Conservation (phyloP, 2,888 invertebrate species). For the Ochropacha duplaris region DNA sequence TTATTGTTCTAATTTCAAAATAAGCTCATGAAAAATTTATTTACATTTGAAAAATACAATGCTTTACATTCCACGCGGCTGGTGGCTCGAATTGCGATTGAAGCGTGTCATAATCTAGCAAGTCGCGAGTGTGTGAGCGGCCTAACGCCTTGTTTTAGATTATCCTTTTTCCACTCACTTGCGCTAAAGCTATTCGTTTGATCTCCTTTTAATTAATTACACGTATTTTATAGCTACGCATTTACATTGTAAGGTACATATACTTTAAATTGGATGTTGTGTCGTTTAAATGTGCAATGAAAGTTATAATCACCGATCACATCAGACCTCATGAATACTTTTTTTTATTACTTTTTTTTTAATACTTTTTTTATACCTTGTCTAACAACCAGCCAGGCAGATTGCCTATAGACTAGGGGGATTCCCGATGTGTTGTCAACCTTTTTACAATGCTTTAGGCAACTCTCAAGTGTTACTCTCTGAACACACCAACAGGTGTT, state of each 20-base stretch:
- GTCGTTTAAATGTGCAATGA: too few relatives aligned
- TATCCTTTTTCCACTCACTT: slow-evolving; percentile 29
- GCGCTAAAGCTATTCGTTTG: slow-evolving; percentile 28
- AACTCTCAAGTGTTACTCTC: too few relatives aligned
- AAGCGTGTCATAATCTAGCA: slow-evolving; percentile 6
- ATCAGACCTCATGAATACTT: background rate
- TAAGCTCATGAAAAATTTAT: too few relatives aligned
- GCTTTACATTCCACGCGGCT: background rate
- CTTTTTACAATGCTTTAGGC: too few relatives aligned
- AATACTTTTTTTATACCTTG: too few relatives aligned
- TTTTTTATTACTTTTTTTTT: too few relatives aligned
- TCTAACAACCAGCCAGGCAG: too few relatives aligned
- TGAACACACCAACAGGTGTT: too few relatives aligned
- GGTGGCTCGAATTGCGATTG: slow-evolving; percentile 2
- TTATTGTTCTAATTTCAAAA: too few relatives aligned
- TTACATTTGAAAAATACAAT: background rate
- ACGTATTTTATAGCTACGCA: slow-evolving; percentile 3
- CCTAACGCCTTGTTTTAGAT: slow-evolving; percentile 28
- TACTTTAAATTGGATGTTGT: background rate
- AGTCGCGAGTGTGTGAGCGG: slow-evolving; percentile 16
- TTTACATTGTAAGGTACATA: background rate
- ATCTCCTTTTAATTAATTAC: slow-evolving; percentile 29
- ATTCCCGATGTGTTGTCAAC: too few relatives aligned
- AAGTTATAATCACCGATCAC: background rate
- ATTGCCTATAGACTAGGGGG: too few relatives aligned